phyloP scores from a whole-genome alignment of 2,113 vertebrate genomes.

The Chinchilla lanigera region DNA sequence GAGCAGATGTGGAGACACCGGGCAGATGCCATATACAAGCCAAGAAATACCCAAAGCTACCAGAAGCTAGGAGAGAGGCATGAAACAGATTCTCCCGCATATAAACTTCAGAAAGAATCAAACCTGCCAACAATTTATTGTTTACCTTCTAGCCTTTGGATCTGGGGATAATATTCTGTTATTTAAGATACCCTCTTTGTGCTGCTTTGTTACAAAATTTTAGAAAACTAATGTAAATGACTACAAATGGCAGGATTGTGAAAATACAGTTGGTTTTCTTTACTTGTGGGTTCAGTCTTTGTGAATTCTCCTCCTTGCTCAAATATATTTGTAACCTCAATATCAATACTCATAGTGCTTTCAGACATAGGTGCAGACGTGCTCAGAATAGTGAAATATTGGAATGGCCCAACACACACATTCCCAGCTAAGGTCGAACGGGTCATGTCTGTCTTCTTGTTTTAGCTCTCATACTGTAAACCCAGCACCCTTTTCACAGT shows the following conservation, averaged over 20 bases:
- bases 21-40: neutral
- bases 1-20: neutral
- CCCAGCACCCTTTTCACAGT: neutral
- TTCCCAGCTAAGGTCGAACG: neutral
- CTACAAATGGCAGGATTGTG: neutral
- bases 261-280: neutral
- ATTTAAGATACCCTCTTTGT: neutral
- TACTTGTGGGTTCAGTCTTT: neutral
- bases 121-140: neutral
- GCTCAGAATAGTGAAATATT: neutral
- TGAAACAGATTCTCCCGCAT: neutral
- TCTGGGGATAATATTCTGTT: neutral
- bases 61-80: neutral
- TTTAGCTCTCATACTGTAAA: neutral
- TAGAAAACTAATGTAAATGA: neutral
- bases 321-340: constrained; percentile 18
- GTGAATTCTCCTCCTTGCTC: neutral
- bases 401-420: neutral
- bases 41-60: neutral
- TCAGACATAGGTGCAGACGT: neutral
- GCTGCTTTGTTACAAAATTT: neutral
- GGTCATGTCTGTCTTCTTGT: neutral
- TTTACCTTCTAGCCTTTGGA: neutral
- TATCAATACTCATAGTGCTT: neutral
- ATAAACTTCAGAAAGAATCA: neutral